Base-by-base conservation (phyloP, 2,888 invertebrate species). In the Penaeus monodon region DNA sequence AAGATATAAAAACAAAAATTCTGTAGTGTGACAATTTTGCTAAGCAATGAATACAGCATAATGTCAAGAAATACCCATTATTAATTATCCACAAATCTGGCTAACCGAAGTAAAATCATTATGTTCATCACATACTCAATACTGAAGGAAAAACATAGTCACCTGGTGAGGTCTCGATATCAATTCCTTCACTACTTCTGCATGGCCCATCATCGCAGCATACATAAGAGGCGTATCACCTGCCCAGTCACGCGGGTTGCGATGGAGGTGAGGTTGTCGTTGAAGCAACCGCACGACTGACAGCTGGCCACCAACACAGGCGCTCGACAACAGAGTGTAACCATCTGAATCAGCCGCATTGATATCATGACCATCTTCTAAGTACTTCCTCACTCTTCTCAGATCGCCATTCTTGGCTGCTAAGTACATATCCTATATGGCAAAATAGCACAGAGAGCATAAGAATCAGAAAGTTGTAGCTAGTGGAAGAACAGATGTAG, bases 191-290 rank as follows among this genome's bases (percentile, higher is more conserved):
- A 85, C 85, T 65, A 85, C 85, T 38, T 70, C 85, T 38, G 22
- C 38, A 38, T 85, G 85, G 20, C 85, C 85, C 85, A 85, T 80
- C 85, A 79, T 79, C 20, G 85, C 85, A 64, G 85, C 85, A n/a
- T 80, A 74, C 85, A 85, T 85, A 29, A 85, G 70, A 33, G 85
- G 85, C 17, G 85, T 85, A 44, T 85, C 85, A 17, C 85, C 85
- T 24, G 85, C 73, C 85, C 85, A 85, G 77, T 80, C 80, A 2
- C 64, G 38, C 10, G 63, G 49, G 63, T 85, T 85, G 44, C 85
- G 85, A 63, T 85, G 85, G 20, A 85, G 85, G 27, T 85, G 64
- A 12, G 68, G 80, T 29, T 80, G 70, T 27, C 27, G 14, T n/a
- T 85, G 85, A 20, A 85, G 64, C 64, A 73, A 85, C n/a, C 79